Conservation (phyloP, 2,888 invertebrate species). For the Ectemnius cavifrons region DNA sequence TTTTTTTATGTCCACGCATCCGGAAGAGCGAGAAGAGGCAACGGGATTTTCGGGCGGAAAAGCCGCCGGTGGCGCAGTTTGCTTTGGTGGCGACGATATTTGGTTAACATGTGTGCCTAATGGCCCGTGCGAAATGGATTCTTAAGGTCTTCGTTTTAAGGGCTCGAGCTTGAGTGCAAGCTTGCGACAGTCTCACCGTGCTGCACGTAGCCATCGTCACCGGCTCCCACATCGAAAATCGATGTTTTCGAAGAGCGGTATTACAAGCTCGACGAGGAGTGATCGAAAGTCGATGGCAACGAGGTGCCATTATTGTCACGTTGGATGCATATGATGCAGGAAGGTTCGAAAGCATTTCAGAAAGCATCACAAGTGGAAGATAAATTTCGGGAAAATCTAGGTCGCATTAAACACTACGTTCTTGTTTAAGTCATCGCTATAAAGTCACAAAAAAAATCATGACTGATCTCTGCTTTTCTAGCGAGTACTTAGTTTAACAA, state of each 20-base stretch:
- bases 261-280: slow-evolving; percentile 29
- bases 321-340: slow-evolving; percentile 29
- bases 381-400: no score
- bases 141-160: slow-evolving; percentile 67
- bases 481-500: no score
- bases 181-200: slow-evolving; percentile 13
- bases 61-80: slow-evolving; percentile 54
- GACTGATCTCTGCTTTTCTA: no score
- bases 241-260: slow-evolving; percentile 30
- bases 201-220: background rate
- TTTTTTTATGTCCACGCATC: background rate
- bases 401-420: no score
- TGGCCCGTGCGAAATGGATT: slow-evolving; percentile 73
- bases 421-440: no score
- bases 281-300: slow-evolving; percentile 45
- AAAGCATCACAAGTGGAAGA: no score
- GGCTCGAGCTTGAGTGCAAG: slow-evolving; percentile 23
- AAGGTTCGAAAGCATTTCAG: no score
- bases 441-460: no score
- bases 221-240: slow-evolving; percentile 52
- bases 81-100: slow-evolving; percentile 64
- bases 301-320: slow-evolving; percentile 18
- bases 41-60: slow-evolving; percentile 56
- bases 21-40: slow-evolving; percentile 28
- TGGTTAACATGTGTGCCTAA: slow-evolving; percentile 71